Evolutionary conservation across 2,797 vertebrate genomes (phyloP), one percentile per base, ranked within the genome.

Genomic region (Meda fulgida): DNA sequence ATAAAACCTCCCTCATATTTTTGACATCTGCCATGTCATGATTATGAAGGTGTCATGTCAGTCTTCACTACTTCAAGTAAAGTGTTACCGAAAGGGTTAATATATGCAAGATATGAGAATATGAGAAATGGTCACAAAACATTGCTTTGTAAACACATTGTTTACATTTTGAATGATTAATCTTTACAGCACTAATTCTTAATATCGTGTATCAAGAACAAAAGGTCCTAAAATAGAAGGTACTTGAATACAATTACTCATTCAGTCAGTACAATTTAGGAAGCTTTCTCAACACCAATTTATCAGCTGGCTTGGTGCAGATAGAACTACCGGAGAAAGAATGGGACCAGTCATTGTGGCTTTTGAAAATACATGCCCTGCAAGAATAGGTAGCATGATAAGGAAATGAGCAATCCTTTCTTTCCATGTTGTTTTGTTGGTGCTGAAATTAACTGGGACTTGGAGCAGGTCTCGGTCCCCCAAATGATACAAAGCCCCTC

Each of bases 341-440:
- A 72, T 19, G 7, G 55, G 83, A 85, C 29, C 65, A 8, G 81
- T 70, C 29, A 75, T 29, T 86, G 78, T 67, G 53, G 67, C 11
- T 38, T 86, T 80, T 58, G 63, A 84, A 84, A 86, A 48, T 38
- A 21, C 83, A 81, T 83, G 46, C 76, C 55, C 69, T 43, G n/a
- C 34, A 65, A 76, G 60, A 84, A 77, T 11, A 84, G 72, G 72
- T 43, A 29, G 40, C 23, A 9, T 83, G 84, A 86, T 85, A 86
- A 86, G 78, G 40, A 84, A 87, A 84, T 66, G 67, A 83, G 76
- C 72, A 86, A 87, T 81, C 80, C 58, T 81, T 75, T 78, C 83
- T 70, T 78, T 69, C 70, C 58, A 75, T 71, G 81, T 77, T 78
- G 73, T 86, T 89, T 87, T 72, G 63, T 80, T 84, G 75, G 80